A percentile compares a stretch with the other conserved stretches of the same genome.
These are phyloP conservation scores for Eudyptes chrysolophus DNA, from an alignment of 2,113 vertebrate species.

Conservation along the genomic window DNA sequence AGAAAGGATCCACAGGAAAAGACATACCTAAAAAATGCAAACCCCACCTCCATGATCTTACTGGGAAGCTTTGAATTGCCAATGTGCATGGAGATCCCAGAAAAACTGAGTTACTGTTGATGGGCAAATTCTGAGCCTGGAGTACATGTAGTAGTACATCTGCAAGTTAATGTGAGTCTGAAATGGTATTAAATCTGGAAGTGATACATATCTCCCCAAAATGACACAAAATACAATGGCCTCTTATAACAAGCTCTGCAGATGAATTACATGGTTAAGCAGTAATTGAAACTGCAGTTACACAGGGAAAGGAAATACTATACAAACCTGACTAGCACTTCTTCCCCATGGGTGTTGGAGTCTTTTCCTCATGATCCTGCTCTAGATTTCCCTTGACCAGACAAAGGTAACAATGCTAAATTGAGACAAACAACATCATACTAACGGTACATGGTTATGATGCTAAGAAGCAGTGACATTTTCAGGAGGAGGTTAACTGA, in stretches of 20 bases:
- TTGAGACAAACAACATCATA: background rate
- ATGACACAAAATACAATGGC: background rate
- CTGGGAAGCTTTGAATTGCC: background rate
- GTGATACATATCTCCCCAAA: background rate
- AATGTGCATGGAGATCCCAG: background rate
- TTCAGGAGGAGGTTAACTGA: background rate
- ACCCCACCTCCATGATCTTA: background rate
- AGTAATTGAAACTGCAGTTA: background rate
- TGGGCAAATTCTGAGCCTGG: background rate
- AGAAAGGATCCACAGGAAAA: background rate
- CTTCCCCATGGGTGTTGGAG: background rate
- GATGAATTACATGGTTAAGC: background rate
- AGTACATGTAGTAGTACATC: background rate
- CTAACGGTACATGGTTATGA: background rate
- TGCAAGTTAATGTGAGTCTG: background rate
- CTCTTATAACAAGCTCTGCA: background rate
- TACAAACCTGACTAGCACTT: background rate
- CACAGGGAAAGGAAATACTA: background rate
- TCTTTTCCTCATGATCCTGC: background rate
- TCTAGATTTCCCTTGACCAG: background rate
- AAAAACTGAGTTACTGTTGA: background rate
- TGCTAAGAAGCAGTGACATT: background rate
- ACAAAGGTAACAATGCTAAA: background rate
- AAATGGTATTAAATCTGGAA: background rate
- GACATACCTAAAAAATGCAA: background rate